Evolutionary conservation across 2,888 invertebrate genomes (phyloP).

Genomic region (Steinernema hermaphroditum): DNA sequence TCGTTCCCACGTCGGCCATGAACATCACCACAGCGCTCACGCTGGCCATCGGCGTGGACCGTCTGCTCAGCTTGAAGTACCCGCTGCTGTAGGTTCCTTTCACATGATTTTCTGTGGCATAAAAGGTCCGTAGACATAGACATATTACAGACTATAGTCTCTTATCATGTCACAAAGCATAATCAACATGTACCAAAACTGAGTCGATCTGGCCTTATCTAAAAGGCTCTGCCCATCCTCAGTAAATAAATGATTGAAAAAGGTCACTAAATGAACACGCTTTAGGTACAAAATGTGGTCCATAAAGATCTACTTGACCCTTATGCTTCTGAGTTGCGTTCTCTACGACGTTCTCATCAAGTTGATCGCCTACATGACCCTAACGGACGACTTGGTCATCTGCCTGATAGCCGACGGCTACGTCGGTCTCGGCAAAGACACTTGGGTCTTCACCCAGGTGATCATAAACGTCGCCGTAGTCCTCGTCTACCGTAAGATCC

Average conservation of each 20-base stretch:
- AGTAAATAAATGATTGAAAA: too few species aligned
- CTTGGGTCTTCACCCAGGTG: neutral
- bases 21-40: conserved; percentile 9
- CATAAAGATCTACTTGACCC: neutral
- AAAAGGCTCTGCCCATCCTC: too few species aligned
- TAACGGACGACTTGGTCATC: neutral
- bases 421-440: neutral
- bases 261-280: too few species aligned
- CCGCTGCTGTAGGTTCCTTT: neutral
- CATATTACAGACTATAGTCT: too few species aligned
- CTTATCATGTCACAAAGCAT: too few species aligned
- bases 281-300: conserved; percentile 18
- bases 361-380: neutral
- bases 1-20: neutral
- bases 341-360: conserved; percentile 4
- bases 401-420: conserved; percentile 3
- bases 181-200: too few species aligned
- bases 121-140: too few species aligned
- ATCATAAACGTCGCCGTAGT: neutral
- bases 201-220: too few species aligned
- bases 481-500: neutral
- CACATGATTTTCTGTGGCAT: too few species aligned
- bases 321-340: neutral
- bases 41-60: neutral
- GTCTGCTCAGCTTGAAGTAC: neutral